A percentile compares a stretch with the other conserved stretches of the same genome.
Evolutionary conservation across 2,797 vertebrate species (phyloP).

Genomic region (Pitangus sulphuratus): DNA sequence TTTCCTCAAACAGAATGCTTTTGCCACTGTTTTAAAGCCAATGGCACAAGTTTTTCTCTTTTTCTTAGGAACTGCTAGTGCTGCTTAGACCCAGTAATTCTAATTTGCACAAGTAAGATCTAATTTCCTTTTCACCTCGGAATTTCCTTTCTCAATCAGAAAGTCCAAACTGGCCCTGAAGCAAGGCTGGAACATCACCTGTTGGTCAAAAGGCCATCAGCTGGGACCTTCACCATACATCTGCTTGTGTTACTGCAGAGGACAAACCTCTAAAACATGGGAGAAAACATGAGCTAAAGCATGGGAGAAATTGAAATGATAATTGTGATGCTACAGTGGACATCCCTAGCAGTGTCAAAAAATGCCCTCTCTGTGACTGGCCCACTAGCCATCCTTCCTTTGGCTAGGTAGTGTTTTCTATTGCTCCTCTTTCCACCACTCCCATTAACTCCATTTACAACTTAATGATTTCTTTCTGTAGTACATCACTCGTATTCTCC

Average conservation of each 20-base stretch:
- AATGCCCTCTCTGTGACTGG: background rate
- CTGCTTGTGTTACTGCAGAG: background rate
- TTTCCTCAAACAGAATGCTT: background rate
- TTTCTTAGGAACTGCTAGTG: background rate
- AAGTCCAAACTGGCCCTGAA: background rate
- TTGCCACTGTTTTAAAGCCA: background rate
- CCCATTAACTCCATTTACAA: background rate
- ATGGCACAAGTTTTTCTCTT: background rate
- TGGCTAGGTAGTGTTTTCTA: background rate
- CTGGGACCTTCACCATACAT: background rate
- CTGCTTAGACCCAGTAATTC: background rate
- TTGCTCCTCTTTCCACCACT: background rate
- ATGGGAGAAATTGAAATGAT: background rate
- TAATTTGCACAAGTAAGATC: background rate
- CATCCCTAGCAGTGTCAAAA: background rate
- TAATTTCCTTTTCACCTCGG: background rate
- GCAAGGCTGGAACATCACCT: background rate
- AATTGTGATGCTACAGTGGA: background rate
- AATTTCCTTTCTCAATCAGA: background rate
- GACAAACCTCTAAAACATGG: background rate
- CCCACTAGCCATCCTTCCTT: accelerated
- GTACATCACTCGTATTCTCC: background rate
- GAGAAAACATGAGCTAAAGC: background rate
- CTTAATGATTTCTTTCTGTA: background rate
- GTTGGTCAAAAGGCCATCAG: background rate